Percentiles rank a stretch among this genome's conserved stretches.
These are phyloP conservation scores for Anastrepha obliqua DNA, from an alignment of 1,140 invertebrate species.

Conservation along the genomic window DNA sequence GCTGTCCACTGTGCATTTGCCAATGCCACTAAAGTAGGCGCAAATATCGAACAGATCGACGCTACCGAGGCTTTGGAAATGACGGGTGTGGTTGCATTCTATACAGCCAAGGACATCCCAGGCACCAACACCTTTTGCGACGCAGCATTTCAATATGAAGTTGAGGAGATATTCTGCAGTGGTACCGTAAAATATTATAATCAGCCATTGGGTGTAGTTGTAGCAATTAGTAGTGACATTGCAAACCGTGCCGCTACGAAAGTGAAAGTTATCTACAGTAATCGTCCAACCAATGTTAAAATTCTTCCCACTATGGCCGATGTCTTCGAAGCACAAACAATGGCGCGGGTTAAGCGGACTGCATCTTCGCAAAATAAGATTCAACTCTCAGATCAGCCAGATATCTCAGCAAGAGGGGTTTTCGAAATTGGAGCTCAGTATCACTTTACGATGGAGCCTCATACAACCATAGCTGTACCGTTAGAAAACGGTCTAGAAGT, in stretches of 20 bases:
- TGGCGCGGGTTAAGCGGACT: conserved; percentile 9
- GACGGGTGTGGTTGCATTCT: conserved; percentile 83
- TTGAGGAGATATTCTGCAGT: conserved; percentile 76
- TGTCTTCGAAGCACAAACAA: conserved; percentile 74
- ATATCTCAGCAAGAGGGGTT: conserved; percentile 65
- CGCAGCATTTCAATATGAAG: conserved; percentile 63
- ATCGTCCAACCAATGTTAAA: conserved; percentile 61
- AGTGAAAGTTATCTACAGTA: conserved; percentile 80
- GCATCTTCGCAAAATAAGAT: conserved; percentile 55
- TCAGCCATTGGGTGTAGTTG: conserved; percentile 84
- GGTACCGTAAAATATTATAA: conserved; percentile 79
- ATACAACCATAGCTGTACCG: conserved; percentile 78
- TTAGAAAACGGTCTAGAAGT: conserved; percentile 80
- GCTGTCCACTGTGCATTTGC: conserved; percentile 82
- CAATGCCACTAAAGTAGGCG: conserved; percentile 76
- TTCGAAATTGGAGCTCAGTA: conserved; percentile 70
- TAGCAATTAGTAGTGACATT: conserved; percentile 78
- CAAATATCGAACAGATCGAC: conserved; percentile 79
- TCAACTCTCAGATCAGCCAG: conserved; percentile 57
- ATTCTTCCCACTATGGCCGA: conserved; percentile 78
- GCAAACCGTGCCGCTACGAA: conserved; percentile 80
- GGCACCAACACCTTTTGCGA: conserved; percentile 80
- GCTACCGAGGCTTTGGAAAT: conserved; percentile 78
- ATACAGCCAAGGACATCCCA: conserved; percentile 84
- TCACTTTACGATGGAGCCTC: conserved; percentile 81